Base-by-base conservation (phyloP, 2,113 vertebrate species). In the Cyanoramphus novaezelandiae region DNA sequence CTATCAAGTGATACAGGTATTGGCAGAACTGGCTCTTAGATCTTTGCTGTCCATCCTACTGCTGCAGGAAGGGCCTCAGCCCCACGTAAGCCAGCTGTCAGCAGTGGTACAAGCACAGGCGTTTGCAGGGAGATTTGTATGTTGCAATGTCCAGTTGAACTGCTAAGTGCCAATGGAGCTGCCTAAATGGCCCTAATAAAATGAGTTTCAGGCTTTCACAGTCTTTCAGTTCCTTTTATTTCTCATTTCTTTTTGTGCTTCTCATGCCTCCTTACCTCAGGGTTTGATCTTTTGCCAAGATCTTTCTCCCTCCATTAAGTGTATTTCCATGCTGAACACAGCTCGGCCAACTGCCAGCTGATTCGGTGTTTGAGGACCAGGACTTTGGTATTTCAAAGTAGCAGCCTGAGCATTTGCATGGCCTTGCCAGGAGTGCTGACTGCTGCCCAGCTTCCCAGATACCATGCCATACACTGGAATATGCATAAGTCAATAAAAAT, bases 1-100 rank as follows among this genome's bases (percentile, higher is more conserved):
- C 13, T 25, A 43, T n/a, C 0, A 0, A 70, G 10, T 11, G n/a
- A 71, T 18, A 23, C 3, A 25, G 29, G 16, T 9, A 2, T 33
- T 5, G 19, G n/a, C 33, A 52, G 35, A 60, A 9, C 13, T 53
- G 60, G 17, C 21, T 75, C 24, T 78, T 67, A 50, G 39, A 27
- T 33, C 15, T 67, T 52, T 53, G 19, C 17, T 53, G 33, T 10
- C 33, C 17, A 21, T 71, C 52, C 79, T 78, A 37, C 37, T 37
- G 8, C 0, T 2, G 8, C 43, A 65, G 28, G 19, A 71, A 49
- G n/a, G 8, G 9, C 72, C 23, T 46, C 50, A 7, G 59, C 27
- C 14, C 20, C 64, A 37, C 4, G 6, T 3, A 4, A 87, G 12
- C 17, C n/a, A 55, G 23, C 46, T 76, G 18, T n/a, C 3, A 1